phyloP scores from a whole-genome alignment of 2,888 invertebrate species.

The Lycocerus yunnanus region DNA sequence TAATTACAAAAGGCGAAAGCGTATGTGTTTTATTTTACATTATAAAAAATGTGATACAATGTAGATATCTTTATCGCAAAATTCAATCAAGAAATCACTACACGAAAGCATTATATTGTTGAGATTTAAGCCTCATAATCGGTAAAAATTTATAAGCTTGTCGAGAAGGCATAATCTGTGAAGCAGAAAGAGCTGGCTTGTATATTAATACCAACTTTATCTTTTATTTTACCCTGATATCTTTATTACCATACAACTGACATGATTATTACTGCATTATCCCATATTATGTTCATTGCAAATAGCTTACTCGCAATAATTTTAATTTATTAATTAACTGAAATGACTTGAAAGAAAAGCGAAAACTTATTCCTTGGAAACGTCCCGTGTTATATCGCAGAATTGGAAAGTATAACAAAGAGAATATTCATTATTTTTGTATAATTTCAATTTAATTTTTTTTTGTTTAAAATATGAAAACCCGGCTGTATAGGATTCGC shows the following conservation, averaged over 20 bases:
- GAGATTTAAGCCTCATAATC: background rate
- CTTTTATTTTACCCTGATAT: conserved; percentile 12
- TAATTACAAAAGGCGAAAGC: background rate
- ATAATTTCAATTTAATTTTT: conserved; percentile 29
- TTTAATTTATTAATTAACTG: background rate
- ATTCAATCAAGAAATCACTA: background rate
- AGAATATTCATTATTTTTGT: conserved; percentile 25
- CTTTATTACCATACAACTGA: conserved; percentile 13
- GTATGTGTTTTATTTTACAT: background rate
- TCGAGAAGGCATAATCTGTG: background rate
- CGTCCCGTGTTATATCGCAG: conserved; percentile 1
- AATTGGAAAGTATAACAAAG: conserved; percentile 5
- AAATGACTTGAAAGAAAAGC: background rate
- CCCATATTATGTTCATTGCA: background rate
- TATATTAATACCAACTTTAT: conserved; percentile 8
- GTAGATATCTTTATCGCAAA: background rate
- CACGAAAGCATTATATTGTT: background rate
- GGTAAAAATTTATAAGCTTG: background rate
- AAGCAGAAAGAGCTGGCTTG: background rate
- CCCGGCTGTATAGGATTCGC: conserved; percentile 14
- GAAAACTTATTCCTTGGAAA: background rate
- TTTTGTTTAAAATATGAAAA: conserved; percentile 25
- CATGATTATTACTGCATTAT: conserved; percentile 13
- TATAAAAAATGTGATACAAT: background rate
- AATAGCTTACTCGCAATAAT: background rate